A percentile compares a stretch with the other conserved stretches of the same genome.
These are phyloP conservation scores for Fregetta grallaria DNA, from an alignment of 2,113 vertebrate genomes.

Conservation along the genomic window DNA sequence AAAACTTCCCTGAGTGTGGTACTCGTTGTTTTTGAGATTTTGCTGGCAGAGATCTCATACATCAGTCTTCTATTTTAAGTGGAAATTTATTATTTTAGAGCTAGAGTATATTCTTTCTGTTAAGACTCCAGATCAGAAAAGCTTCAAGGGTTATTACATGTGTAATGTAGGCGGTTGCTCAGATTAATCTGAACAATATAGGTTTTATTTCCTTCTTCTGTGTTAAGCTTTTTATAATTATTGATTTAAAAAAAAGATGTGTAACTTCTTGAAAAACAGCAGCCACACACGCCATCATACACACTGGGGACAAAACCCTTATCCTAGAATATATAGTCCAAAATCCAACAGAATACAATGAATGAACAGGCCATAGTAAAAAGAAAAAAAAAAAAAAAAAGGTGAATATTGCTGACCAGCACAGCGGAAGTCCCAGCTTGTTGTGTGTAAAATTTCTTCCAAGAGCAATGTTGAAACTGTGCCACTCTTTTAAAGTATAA, in stretches of 20 bases:
- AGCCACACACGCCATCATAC: accelerated
- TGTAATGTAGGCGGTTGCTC: not conserved
- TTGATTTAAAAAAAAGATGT: not conserved
- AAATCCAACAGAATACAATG: not conserved
- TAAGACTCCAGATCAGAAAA: not conserved
- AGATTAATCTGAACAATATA: not conserved
- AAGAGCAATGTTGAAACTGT: accelerated
- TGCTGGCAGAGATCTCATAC: not conserved
- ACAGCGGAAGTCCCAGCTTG: not conserved
- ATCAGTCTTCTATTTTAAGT: not conserved
- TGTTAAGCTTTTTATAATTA: not conserved
- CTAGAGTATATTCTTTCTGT: not conserved
- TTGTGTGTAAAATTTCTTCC: not conserved
- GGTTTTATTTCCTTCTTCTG: not conserved
- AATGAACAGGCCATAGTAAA: not conserved
- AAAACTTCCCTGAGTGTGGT: not conserved
- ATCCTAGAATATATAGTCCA: not conserved
- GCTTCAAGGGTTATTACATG: not conserved
- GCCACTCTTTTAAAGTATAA: not conserved
- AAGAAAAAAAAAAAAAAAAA: not conserved
- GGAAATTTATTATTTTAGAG: not conserved
- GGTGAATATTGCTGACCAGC: not conserved
- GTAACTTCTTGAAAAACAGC: not conserved
- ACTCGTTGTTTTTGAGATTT: not conserved
- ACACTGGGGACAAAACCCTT: not conserved